Evolutionary conservation across 2,888 invertebrate species (phyloP).

Genomic region (Limnephilus rhombicus): DNA sequence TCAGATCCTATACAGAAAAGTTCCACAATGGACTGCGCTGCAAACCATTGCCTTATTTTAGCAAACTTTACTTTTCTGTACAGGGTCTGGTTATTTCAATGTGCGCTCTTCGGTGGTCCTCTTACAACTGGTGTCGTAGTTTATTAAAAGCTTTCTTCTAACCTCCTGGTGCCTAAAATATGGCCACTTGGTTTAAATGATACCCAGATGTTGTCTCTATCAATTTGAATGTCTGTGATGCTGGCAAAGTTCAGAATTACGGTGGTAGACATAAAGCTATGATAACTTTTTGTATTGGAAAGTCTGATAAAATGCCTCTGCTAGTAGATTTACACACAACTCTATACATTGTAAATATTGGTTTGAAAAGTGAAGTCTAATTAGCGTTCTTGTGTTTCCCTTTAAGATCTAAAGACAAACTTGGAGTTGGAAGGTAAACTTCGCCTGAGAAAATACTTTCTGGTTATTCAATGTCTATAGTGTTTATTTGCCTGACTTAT

Average conservation of each 20-base stretch:
- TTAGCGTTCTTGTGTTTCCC: slow-evolving; percentile 53
- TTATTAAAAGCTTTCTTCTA: too few relatives aligned
- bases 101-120: too few relatives aligned
- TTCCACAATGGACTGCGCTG: too few relatives aligned
- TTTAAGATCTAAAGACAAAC: slow-evolving; percentile 64
- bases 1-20: too few relatives aligned
- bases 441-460: slow-evolving; percentile 14
- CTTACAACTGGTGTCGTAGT: too few relatives aligned
- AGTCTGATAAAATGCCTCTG: not conserved
- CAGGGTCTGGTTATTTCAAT: too few relatives aligned
- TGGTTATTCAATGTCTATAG: slow-evolving; percentile 9
- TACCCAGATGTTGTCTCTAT: too few relatives aligned
- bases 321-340: not conserved
- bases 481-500: slow-evolving; percentile 21
- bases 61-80: too few relatives aligned
- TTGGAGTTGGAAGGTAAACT: slow-evolving; percentile 66
- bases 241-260: not conserved
- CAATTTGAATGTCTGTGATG: not conserved
- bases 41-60: too few relatives aligned
- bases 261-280: not conserved
- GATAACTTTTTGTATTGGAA: not conserved
- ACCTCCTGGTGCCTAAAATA: too few relatives aligned
- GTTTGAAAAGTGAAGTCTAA: slow-evolving; percentile 14
- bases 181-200: too few relatives aligned
- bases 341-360: slow-evolving; percentile 5